A percentile compares a stretch with the other conserved stretches of the same genome.
phyloP scores from a whole-genome alignment of 92 coral and sea anemone species.

The Diadumene lineata region DNA sequence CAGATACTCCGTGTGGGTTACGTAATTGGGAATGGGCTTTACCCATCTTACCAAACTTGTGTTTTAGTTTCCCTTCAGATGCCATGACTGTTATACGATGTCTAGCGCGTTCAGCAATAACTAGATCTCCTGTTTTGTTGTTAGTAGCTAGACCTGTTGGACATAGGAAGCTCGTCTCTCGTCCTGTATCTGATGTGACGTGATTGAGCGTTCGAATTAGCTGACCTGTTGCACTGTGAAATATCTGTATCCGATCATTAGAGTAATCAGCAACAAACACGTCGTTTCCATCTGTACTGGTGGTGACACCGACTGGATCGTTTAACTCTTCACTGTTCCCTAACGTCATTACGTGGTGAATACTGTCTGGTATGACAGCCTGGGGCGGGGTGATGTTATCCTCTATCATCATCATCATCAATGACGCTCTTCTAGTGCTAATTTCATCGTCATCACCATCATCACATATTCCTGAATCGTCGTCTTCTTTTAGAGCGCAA shows the following conservation, averaged over 20 bases:
- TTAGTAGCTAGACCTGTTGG: constrained; percentile 62
- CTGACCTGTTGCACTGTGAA: constrained; percentile 33
- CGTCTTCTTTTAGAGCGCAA: too few relatives aligned
- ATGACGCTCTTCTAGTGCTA: too few relatives aligned
- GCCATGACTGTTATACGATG: constrained; percentile 54
- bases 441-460: background rate
- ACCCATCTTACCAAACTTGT: constrained; percentile 62
- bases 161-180: constrained; percentile 36
- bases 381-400: too few relatives aligned
- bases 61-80: constrained; percentile 38
- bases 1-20: constrained; percentile 60
- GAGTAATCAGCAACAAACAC: constrained; percentile 52
- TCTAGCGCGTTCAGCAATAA: constrained; percentile 52
- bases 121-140: constrained; percentile 46
- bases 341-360: constrained; percentile 3
- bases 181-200: constrained; percentile 43
- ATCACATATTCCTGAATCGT: constrained; percentile 15
- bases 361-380: constrained; percentile 8
- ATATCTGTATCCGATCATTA: constrained; percentile 52
- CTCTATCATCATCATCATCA: constrained; percentile 2
- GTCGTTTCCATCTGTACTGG: constrained; percentile 31
- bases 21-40: constrained; percentile 53
- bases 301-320: constrained; percentile 64
- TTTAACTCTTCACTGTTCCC: constrained; percentile 36
- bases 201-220: constrained; percentile 39